Evolutionary conservation across 2,888 invertebrate species (phyloP).

Genomic region (Rapana venosa): DNA sequence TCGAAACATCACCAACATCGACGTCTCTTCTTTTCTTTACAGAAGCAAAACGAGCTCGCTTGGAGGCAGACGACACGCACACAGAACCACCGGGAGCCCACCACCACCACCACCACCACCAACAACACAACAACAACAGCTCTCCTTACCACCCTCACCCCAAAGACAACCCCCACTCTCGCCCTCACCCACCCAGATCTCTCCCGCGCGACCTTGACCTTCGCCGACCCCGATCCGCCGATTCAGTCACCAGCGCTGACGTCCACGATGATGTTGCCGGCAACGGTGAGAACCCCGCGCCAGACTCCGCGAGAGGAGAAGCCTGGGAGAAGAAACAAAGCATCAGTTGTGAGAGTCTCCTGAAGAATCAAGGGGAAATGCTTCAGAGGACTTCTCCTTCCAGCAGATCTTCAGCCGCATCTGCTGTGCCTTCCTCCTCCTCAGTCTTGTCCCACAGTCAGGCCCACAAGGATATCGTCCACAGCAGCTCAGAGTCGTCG

Average conservation of each 20-base stretch:
- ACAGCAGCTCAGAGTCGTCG: neutral
- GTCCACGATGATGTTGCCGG: neutral
- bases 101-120: constrained; percentile 39
- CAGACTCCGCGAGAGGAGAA: neutral
- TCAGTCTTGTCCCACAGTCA: neutral
- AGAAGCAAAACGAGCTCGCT: constrained; percentile 56
- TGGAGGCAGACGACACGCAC: constrained; percentile 54
- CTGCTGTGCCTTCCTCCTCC: neutral
- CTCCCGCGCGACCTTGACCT: neutral
- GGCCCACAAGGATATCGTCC: neutral
- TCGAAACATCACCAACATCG: too few relatives aligned
- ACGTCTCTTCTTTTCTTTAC: neutral
- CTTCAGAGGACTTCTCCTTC: neutral
- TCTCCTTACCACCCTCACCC: too few relatives aligned
- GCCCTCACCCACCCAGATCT: neutral
- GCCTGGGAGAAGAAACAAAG: neutral
- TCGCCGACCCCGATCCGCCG: neutral
- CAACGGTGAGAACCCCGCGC: neutral
- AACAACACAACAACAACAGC: neutral
- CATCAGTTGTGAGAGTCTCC: neutral
- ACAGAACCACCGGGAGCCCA: constrained; percentile 37
- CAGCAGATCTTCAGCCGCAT: neutral
- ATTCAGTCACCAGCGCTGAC: neutral
- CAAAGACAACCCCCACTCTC: neutral
- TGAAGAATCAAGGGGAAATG: neutral